A percentile compares a stretch with the other conserved stretches of the same genome.
phyloP scores from a whole-genome alignment of 2,888 invertebrate genomes.

The Chironomus riparius region DNA sequence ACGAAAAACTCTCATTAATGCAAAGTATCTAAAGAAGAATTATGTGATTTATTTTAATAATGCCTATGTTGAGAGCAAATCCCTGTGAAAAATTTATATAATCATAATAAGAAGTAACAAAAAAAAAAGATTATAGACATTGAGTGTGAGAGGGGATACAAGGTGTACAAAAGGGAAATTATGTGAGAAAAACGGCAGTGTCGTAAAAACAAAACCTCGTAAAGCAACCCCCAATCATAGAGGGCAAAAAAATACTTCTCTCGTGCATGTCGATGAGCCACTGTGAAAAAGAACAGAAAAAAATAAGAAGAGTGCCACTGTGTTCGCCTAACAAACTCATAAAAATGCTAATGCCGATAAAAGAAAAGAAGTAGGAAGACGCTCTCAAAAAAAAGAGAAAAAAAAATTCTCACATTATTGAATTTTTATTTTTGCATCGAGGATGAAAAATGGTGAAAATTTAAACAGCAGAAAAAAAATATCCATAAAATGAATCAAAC shows the following conservation, averaged over 20 bases:
- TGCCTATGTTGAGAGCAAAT: neutral
- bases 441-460: neutral
- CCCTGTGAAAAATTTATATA: neutral
- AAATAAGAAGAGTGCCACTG: neutral
- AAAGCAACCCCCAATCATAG: neutral
- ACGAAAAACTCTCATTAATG: neutral
- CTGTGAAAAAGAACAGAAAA: neutral
- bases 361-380: neutral
- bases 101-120: neutral
- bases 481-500: neutral
- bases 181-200: neutral
- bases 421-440: neutral
- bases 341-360: constrained; percentile 4
- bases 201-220: neutral
- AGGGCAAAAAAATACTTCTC: neutral
- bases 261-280: neutral
- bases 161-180: neutral
- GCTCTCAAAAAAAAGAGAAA: too few relatives aligned
- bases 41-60: constrained; percentile 8
- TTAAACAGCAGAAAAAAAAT: too few relatives aligned
- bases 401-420: neutral
- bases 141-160: neutral
- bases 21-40: neutral
- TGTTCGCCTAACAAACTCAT: neutral
- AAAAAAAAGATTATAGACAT: neutral